Conservation (phyloP, 2,797 vertebrate species). For the Sciurus vulgaris region DNA sequence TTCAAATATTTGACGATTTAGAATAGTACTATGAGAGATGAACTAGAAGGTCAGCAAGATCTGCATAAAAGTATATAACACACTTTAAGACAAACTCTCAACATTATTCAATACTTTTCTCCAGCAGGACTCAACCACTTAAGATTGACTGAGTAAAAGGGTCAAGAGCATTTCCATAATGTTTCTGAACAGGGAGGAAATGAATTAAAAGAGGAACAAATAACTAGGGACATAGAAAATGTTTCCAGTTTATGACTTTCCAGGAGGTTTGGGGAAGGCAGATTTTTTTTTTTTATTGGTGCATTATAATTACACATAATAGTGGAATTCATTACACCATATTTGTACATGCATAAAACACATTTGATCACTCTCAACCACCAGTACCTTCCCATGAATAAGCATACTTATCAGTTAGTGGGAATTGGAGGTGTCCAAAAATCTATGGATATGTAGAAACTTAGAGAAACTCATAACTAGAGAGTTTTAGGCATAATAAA, state of each 20-base stretch:
- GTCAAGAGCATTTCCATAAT: not conserved
- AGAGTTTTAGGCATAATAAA: not conserved
- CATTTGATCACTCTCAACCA: too few species aligned
- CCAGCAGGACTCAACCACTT: not conserved
- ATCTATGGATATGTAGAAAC: not conserved
- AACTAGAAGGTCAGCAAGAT: not conserved
- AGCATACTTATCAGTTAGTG: not conserved
- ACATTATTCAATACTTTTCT: not conserved
- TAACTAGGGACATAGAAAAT: not conserved
- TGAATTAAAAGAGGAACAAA: not conserved
- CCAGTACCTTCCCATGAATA: too few species aligned
- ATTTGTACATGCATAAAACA: too few species aligned
- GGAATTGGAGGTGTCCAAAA: not conserved
- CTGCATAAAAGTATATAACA: not conserved
- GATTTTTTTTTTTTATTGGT: not conserved
- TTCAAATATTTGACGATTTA: not conserved
- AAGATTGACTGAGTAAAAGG: not conserved
- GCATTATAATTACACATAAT: too few species aligned
- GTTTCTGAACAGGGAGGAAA: not conserved
- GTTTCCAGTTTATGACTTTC: not conserved
- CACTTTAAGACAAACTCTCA: not conserved
- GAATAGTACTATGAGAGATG: not conserved
- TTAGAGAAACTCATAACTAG: conserved; percentile 10
- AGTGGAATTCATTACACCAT: too few species aligned
- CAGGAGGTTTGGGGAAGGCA: not conserved